Conservation (phyloP, 37 sponge, comb jelly and placozoan species). For the Haliclona indistincta region DNA sequence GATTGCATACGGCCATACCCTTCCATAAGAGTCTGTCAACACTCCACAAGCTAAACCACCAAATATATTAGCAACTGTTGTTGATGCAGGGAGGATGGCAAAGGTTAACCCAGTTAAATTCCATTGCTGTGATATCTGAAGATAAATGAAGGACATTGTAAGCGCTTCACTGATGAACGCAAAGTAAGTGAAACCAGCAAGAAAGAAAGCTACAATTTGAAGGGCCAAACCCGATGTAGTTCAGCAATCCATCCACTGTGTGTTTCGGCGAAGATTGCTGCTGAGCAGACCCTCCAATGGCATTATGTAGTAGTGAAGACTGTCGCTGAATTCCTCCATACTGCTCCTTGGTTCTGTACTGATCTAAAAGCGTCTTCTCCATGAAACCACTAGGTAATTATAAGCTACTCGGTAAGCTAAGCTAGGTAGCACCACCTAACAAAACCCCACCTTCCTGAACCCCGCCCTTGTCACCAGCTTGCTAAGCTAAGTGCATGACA, state of each 20-base stretch:
- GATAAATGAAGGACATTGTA: conserved; percentile 33
- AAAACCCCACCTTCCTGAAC: no score
- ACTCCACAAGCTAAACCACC: conserved; percentile 21
- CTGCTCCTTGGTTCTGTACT: no score
- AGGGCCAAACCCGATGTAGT: conserved; percentile 45
- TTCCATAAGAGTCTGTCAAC: conserved; percentile 36
- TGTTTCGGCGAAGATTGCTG: no score
- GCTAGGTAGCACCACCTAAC: no score
- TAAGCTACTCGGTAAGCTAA: no score
- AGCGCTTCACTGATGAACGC: conserved; percentile 35
- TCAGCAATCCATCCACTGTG: conserved; percentile 17
- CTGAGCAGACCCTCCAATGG: no score
- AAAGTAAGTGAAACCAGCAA: conserved; percentile 25
- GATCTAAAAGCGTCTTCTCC: no score
- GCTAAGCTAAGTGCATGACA: no score
- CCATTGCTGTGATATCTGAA: neutral
- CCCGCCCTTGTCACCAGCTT: no score
- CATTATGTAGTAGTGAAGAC: no score
- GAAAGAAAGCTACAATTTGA: conserved; percentile 29
- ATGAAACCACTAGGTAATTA: no score
- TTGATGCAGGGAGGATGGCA: conserved; percentile 46
- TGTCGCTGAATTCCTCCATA: no score
- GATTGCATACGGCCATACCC: conserved; percentile 52
- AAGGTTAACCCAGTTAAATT: conserved; percentile 18
- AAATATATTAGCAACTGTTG: conserved; percentile 32